A percentile compares a stretch with the other conserved stretches of the same genome.
Evolutionary conservation across 2,888 invertebrate genomes (phyloP).

Genomic region (Tetanocera ferruginea): DNA sequence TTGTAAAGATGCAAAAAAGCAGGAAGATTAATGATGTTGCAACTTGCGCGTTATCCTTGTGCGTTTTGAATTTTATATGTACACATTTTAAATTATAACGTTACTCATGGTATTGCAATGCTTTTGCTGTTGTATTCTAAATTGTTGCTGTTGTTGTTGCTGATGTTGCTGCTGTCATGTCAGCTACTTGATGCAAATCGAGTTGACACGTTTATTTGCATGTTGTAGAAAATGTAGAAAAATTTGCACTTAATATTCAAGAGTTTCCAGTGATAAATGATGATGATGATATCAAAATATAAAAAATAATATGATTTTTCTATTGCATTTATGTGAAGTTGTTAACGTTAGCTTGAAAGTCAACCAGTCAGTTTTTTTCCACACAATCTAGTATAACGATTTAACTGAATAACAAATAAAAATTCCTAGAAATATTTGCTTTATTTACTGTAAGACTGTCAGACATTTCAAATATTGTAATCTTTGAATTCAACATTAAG

Average conservation of each 20-base stretch:
- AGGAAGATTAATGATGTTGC: constrained; percentile 16
- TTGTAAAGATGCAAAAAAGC: not conserved
- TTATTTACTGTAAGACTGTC: too few relatives aligned
- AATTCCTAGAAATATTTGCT: too few relatives aligned
- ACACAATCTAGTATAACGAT: too few relatives aligned
- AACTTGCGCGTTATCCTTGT: not conserved
- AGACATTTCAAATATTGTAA: too few relatives aligned
- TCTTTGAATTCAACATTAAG: too few relatives aligned
- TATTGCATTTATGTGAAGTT: too few relatives aligned
- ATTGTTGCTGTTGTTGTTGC: not conserved
- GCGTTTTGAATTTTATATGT: not conserved
- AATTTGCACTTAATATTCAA: constrained; percentile 7
- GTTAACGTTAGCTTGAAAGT: too few relatives aligned
- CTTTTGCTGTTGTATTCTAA: too few relatives aligned
- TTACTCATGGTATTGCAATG: too few relatives aligned
- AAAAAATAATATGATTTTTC: not conserved
- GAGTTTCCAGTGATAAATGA: constrained; percentile 14
- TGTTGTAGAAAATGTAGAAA: not conserved
- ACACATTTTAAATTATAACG: not conserved
- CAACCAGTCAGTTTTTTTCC: too few relatives aligned
- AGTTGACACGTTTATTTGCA: constrained; percentile 15
- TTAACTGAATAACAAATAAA: too few relatives aligned
- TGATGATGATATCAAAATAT: not conserved
- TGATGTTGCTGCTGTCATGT: constrained; percentile 19
- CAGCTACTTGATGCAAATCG: constrained; percentile 13